phyloP scores from a whole-genome alignment of 2,888 invertebrate genomes.

The Elegia similella region DNA sequence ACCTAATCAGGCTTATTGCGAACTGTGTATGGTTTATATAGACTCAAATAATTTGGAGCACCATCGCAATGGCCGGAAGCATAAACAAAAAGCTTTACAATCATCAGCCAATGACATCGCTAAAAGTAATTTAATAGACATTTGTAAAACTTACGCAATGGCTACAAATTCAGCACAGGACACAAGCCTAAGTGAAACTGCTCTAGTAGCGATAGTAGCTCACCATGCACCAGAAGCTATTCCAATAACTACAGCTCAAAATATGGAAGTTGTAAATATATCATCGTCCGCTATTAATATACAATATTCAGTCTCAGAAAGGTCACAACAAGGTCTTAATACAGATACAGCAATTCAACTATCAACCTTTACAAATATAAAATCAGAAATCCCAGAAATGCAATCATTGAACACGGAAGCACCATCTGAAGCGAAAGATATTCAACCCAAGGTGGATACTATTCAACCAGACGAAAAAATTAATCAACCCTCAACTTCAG shows the following conservation, averaged over 20 bases:
- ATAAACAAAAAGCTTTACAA: conserved; percentile 2
- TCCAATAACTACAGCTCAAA: background rate
- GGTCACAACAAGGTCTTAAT: too few relatives aligned
- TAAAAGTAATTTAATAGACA: background rate
- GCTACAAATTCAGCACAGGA: background rate
- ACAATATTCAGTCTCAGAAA: too few relatives aligned
- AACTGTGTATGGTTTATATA: background rate
- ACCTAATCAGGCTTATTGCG: conserved; percentile 7
- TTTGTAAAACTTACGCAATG: background rate
- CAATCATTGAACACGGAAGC: background rate
- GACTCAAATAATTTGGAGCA: conserved; percentile 22
- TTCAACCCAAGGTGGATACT: background rate
- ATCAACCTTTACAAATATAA: too few relatives aligned
- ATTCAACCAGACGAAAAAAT: background rate
- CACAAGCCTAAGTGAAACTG: background rate
- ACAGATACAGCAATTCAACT: too few relatives aligned
- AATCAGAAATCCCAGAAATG: too few relatives aligned
- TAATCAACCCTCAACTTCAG: background rate
- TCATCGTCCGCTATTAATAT: too few relatives aligned
- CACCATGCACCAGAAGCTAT: background rate
- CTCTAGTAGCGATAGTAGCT: background rate
- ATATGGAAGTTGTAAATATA: too few relatives aligned
- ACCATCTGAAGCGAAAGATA: background rate
- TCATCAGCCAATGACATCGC: background rate
- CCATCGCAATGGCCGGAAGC: conserved; percentile 17